Evolutionary conservation across 2,113 vertebrate species (phyloP).

Genomic region (Polypterus senegalus): DNA sequence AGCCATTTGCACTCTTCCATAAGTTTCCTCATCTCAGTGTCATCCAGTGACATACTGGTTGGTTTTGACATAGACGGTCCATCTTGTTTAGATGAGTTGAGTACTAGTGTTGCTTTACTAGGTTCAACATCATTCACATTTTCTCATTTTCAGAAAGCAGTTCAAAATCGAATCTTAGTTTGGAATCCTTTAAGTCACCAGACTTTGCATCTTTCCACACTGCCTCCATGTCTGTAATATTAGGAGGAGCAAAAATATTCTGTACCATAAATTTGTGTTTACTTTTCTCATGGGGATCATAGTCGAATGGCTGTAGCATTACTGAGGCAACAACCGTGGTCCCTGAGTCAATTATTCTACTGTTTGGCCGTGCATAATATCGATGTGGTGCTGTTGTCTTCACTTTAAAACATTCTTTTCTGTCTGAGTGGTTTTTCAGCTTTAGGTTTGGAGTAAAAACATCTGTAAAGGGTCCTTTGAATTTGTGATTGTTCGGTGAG

Average conservation of each 20-base stretch:
- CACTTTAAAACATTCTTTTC: slow-evolving; percentile 94
- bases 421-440: slow-evolving; percentile 89
- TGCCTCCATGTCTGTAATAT: slow-evolving; percentile 80
- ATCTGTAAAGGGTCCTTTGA: slow-evolving; percentile 92
- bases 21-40: slow-evolving; percentile 76
- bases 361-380: slow-evolving; percentile 97
- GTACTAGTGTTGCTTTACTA: slow-evolving; percentile 57
- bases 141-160: too few relatives aligned
- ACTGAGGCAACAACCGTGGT: slow-evolving; percentile 76
- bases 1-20: slow-evolving; percentile 89
- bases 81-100: slow-evolving; percentile 68
- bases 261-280: slow-evolving; percentile 99
- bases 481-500: too few relatives aligned
- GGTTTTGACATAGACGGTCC: slow-evolving; percentile 51
- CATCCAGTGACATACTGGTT: slow-evolving; percentile 52
- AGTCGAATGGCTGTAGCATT: slow-evolving; percentile 96
- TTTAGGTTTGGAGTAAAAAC: slow-evolving; percentile 95
- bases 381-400: slow-evolving; percentile 95
- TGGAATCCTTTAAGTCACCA: too few relatives aligned
- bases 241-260: slow-evolving; percentile 85
- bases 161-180: too few relatives aligned
- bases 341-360: slow-evolving; percentile 81
- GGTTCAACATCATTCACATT: slow-evolving; percentile 80
- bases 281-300: slow-evolving; percentile 97
- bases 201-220: slow-evolving; percentile 98